Percentiles rank a stretch among this genome's conserved stretches.
Evolutionary conservation across 1,140 invertebrate genomes (phyloP).

Genomic region (Sipha flava): DNA sequence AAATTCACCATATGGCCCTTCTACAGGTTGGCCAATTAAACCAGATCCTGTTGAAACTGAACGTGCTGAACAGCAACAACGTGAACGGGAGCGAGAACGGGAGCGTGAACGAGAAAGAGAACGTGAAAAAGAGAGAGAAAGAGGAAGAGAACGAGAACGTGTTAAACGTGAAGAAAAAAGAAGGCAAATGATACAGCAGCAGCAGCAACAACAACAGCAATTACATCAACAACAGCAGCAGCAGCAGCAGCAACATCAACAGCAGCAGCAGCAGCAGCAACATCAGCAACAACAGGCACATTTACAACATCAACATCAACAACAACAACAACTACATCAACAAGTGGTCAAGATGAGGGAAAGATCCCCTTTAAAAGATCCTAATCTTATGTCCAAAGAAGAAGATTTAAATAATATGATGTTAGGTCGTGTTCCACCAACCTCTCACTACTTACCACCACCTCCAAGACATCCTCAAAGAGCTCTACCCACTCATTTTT

Average conservation of each 20-base stretch:
- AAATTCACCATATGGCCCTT: background rate
- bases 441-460: conserved; percentile 33
- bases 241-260: conserved; percentile 37
- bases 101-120: conserved; percentile 35
- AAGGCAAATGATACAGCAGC: conserved; percentile 44
- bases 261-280: conserved; percentile 40
- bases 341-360: conserved; percentile 35
- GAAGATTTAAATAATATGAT: conserved; percentile 35
- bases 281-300: conserved; percentile 37
- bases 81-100: conserved; percentile 21
- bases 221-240: conserved; percentile 45
- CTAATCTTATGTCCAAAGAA: conserved; percentile 34
- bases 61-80: conserved; percentile 29
- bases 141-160: conserved; percentile 46
- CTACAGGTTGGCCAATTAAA: conserved; percentile 29
- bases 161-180: conserved; percentile 47
- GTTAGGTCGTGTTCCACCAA: conserved; percentile 25
- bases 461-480: conserved; percentile 36
- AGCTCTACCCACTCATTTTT: conserved; percentile 35
- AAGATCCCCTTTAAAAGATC: conserved; percentile 34
- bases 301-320: conserved; percentile 43
- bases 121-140: conserved; percentile 40
- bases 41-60: conserved; percentile 34
- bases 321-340: conserved; percentile 37
- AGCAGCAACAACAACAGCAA: conserved; percentile 46